phyloP scores from a whole-genome alignment of 1,140 invertebrate species.

The Zaprionus ghesquierei region DNA sequence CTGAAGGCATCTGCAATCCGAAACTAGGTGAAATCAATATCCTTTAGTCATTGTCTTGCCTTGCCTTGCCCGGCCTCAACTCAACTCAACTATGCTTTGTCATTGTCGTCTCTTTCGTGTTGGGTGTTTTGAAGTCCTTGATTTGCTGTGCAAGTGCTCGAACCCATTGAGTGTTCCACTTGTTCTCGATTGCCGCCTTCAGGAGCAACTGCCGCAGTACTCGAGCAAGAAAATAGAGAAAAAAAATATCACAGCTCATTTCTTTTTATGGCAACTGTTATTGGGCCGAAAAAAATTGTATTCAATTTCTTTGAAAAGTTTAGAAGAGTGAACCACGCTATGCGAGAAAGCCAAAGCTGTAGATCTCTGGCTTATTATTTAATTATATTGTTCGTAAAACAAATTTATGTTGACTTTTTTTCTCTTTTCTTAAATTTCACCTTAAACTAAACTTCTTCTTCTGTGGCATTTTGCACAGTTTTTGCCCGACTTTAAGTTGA shows the following conservation, averaged over 20 bases:
- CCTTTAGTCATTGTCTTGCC: conserved; percentile 61
- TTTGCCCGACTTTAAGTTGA: background rate
- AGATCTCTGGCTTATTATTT: background rate
- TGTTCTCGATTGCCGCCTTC: conserved; percentile 35
- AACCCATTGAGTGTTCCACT: conserved; percentile 46
- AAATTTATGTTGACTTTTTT: background rate
- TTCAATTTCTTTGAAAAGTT: conserved; percentile 49
- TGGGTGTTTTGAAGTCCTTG: conserved; percentile 3
- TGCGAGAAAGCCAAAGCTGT: background rate
- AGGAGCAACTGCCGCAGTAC: background rate
- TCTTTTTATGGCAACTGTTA: conserved; percentile 50
- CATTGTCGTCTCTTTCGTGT: conserved; percentile 45
- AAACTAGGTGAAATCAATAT: conserved; percentile 77
- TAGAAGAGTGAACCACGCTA: background rate
- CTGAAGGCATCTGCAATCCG: conserved; percentile 27
- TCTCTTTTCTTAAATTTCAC: background rate
- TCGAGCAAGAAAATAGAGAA: conserved; percentile 17
- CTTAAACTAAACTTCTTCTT: background rate
- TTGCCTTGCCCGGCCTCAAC: conserved; percentile 10
- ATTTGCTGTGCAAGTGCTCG: conserved; percentile 10
- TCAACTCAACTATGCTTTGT: conserved; percentile 21
- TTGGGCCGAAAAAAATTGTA: conserved; percentile 41
- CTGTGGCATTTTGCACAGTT: background rate
- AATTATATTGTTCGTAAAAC: too few species aligned
- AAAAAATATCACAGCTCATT: conserved; percentile 53